Base-by-base conservation (phyloP, 1,140 invertebrate species). In the Panulirus ornatus region DNA sequence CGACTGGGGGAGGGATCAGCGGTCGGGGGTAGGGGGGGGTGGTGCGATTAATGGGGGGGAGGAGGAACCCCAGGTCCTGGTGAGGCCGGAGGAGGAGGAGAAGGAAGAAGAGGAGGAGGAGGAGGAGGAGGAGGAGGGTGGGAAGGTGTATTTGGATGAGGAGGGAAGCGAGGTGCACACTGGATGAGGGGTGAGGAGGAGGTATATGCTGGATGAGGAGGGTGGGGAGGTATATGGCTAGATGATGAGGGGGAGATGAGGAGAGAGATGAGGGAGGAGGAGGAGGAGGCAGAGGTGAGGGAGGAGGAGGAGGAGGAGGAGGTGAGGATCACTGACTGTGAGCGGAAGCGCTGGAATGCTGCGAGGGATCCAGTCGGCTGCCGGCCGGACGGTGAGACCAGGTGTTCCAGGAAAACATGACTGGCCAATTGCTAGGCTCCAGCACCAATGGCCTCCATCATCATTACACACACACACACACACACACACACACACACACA, bases 401-500 rank as follows among this genome's bases (percentile, higher is more conserved):
- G n/a, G n/a, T n/a, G n/a, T n/a, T n/a, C n/a, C n/a, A n/a, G n/a
- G n/a, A n/a, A n/a, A n/a, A n/a, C n/a, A n/a, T n/a, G n/a, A n/a
- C n/a, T n/a, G n/a, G n/a, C n/a, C n/a, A n/a, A n/a, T n/a, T n/a
- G n/a, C n/a, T n/a, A n/a, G n/a, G n/a, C n/a, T n/a, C n/a, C n/a
- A n/a, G n/a, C n/a, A n/a, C n/a, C n/a, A n/a, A n/a, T n/a, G n/a
- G n/a, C n/a, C n/a, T n/a, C n/a, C n/a, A n/a, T n/a, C n/a, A n/a
- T n/a, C n/a, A 11, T 11, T 58, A 22, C 11, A 58, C 51, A 58
- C 51, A 58, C 51, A 58, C 51, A 58, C 51, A 58, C 51, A 58
- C 51, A 58, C 51, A 58, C 51, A 58, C 51, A 58, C 51, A 58
- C 51, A 58, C 51, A 58, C 51, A 58, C 51, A 58, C 51, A 58